Evolutionary conservation across 2,888 invertebrate species (phyloP).

Genomic region (Zele albiditarsus): DNA sequence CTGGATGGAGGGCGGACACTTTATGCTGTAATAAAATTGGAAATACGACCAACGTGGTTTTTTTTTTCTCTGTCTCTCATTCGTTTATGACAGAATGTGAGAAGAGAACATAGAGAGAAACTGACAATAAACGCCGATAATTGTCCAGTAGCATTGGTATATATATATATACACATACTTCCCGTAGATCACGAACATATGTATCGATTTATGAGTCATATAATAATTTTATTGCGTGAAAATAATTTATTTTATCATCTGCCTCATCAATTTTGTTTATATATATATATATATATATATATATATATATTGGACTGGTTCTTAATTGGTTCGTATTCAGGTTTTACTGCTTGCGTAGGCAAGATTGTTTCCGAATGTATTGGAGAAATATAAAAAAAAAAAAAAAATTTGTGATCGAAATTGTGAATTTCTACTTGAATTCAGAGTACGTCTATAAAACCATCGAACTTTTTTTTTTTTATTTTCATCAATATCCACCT

Average conservation of each 20-base stretch:
- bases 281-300: too few relatives aligned
- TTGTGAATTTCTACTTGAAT: too few relatives aligned
- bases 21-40: constrained; percentile 52
- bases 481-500: too few relatives aligned
- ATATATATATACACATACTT: not conserved
- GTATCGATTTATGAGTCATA: not conserved
- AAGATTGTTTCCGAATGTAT: too few relatives aligned
- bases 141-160: not conserved
- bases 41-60: constrained; percentile 32
- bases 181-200: not conserved
- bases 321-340: too few relatives aligned
- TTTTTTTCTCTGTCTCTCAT: constrained; percentile 20
- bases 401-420: too few relatives aligned
- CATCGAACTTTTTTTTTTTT: too few relatives aligned
- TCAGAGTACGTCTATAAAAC: too few relatives aligned
- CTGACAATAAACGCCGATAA: constrained; percentile 15
- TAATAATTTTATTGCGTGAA: constrained; percentile 7
- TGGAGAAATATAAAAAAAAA: too few relatives aligned
- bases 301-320: too few relatives aligned
- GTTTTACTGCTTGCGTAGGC: too few relatives aligned
- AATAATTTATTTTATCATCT: constrained; percentile 3
- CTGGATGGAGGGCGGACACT: constrained; percentile 43
- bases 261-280: not conserved
- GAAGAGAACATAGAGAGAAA: constrained; percentile 3
- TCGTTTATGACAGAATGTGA: constrained; percentile 17